phyloP scores from a whole-genome alignment of 2,797 vertebrate genomes.

The Neosilurus hyrtlii region DNA sequence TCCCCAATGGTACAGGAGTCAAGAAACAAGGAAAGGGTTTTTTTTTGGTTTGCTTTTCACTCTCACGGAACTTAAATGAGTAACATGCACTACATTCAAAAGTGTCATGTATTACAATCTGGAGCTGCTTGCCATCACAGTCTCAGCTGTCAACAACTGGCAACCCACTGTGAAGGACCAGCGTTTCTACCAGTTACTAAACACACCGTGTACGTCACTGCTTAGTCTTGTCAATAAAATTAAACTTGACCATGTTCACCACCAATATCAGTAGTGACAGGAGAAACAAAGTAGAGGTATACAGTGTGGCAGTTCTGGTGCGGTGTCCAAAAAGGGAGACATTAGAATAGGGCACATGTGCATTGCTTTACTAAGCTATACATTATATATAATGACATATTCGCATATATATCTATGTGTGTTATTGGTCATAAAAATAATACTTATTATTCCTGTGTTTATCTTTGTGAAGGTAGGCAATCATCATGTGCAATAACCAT shows the following conservation, averaged over 20 bases:
- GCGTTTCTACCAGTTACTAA: slow-evolving; percentile 29
- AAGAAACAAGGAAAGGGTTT: slow-evolving; percentile 52
- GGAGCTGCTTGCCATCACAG: slow-evolving; percentile 51
- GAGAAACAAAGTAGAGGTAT: slow-evolving; percentile 21
- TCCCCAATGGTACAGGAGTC: slow-evolving; percentile 57
- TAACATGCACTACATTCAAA: slow-evolving; percentile 88
- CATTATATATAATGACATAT: slow-evolving; percentile 2
- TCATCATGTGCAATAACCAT: slow-evolving; percentile 47
- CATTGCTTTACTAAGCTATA: slow-evolving; percentile 12
- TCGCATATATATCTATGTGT: neutral
- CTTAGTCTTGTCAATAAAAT: neutral
- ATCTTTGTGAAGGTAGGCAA: slow-evolving; percentile 24
- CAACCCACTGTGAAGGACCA: slow-evolving; percentile 20
- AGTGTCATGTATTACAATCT: slow-evolving; percentile 84
- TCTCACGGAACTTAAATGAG: slow-evolving; percentile 55
- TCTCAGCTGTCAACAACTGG: slow-evolving; percentile 23
- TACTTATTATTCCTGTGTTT: slow-evolving; percentile 9
- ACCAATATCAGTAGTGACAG: slow-evolving; percentile 14
- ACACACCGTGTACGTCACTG: neutral
- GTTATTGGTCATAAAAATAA: slow-evolving; percentile 47
- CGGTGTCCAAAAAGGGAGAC: slow-evolving; percentile 12
- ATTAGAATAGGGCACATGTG: neutral
- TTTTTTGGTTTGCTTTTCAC: slow-evolving; percentile 45
- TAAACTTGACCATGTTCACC: slow-evolving; percentile 2
- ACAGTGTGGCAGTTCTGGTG: slow-evolving; percentile 15